A percentile compares a stretch with the other conserved stretches of the same genome.
phyloP scores from a whole-genome alignment of 37 sponge, comb jelly and placozoan genomes.

The Cliona cf. orientalis region DNA sequence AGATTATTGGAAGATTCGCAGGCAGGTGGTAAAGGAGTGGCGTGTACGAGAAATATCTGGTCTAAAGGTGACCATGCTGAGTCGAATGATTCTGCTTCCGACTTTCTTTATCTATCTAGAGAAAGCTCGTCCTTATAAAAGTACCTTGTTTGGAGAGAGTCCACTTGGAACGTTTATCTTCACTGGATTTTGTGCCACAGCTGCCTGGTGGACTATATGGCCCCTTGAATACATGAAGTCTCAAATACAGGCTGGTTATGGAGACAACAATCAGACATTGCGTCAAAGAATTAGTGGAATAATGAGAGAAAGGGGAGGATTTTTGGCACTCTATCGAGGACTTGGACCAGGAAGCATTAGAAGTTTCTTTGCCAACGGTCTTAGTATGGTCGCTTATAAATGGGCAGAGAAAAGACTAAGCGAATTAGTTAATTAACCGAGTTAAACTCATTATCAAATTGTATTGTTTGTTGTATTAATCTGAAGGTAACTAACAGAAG shows the following conservation, averaged over 20 bases:
- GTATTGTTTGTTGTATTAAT: too few relatives aligned
- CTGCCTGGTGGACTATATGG: slow-evolving; percentile 79
- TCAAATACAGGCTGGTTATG: slow-evolving; percentile 72
- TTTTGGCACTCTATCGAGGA: slow-evolving; percentile 70
- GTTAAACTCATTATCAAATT: too few relatives aligned
- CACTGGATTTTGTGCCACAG: slow-evolving; percentile 46
- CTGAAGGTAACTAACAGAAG: too few relatives aligned
- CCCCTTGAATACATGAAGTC: slow-evolving; percentile 82
- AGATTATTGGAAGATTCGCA: too few relatives aligned
- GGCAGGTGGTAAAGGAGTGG: too few relatives aligned
- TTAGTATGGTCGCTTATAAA: slow-evolving; percentile 63
- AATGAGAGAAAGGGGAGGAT: slow-evolving; percentile 38
- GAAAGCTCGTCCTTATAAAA: not conserved
- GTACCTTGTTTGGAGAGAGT: slow-evolving; percentile 19
- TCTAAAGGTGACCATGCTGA: not conserved
- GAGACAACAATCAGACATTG: not conserved
- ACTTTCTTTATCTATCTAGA: slow-evolving; percentile 54
- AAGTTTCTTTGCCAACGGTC: slow-evolving; percentile 75
- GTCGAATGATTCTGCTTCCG: not conserved
- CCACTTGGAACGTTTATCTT: slow-evolving; percentile 66
- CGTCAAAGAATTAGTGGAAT: slow-evolving; percentile 37
- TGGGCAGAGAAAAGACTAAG: too few relatives aligned
- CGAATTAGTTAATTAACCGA: too few relatives aligned
- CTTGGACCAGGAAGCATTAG: slow-evolving; percentile 60
- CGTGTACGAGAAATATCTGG: too few relatives aligned